Conservation (phyloP, 2,113 vertebrate genomes). For the Tricholaema leucomelas region DNA sequence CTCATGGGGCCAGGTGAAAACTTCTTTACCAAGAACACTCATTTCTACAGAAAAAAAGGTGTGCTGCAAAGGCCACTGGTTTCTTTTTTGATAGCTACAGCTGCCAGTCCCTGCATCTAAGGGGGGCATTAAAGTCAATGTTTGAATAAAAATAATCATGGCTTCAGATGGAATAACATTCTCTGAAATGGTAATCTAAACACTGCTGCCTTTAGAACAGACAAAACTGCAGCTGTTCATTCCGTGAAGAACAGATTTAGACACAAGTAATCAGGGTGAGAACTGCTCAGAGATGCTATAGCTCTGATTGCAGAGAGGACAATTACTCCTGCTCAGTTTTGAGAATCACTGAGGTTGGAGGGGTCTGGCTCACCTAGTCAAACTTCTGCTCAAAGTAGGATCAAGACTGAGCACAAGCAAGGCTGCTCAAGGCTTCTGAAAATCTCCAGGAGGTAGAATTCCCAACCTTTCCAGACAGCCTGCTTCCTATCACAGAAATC, state of each 20-base stretch:
- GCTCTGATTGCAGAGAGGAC: constrained; percentile 10
- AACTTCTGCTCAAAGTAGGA: background rate
- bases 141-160: constrained; percentile 19
- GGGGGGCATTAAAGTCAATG: background rate
- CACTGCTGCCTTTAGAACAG: constrained; percentile 24
- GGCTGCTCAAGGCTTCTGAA: background rate
- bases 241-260: constrained; percentile 8
- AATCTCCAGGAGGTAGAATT: background rate
- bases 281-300: background rate
- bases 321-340: background rate
- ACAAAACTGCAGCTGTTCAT: constrained; percentile 16
- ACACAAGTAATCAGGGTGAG: background rate
- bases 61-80: background rate
- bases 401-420: background rate
- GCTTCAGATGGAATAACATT: background rate
- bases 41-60: background rate
- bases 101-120: background rate
- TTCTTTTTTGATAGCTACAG: background rate
- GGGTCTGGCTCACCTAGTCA: background rate
- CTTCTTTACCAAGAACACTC: background rate
- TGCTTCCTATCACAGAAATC: background rate
- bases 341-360: background rate
- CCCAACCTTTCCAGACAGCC: background rate
- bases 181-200: background rate
- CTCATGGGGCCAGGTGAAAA: background rate